Percentiles rank a stretch among this genome's conserved stretches.
These are phyloP conservation scores for Holothuria scabra DNA, from an alignment of 53 echinoderm and acorn worm species.

Conservation along the genomic window DNA sequence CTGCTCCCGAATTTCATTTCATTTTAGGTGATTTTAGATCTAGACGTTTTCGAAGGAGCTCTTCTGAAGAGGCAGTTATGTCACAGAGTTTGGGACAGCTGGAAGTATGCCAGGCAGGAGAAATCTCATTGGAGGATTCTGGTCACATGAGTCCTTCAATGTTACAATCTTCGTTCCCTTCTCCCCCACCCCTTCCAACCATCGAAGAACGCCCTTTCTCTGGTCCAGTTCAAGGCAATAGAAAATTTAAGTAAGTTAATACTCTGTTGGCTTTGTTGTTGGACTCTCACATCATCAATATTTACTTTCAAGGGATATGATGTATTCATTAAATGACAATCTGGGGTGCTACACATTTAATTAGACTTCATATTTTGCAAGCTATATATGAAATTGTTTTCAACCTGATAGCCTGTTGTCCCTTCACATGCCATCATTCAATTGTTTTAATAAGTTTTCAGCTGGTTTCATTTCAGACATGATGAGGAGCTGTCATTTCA, in stretches of 20 bases:
- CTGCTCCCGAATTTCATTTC: too few species aligned
- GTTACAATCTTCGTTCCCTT: constrained; percentile 48
- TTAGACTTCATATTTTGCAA: too few species aligned
- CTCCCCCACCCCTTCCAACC: constrained; percentile 70
- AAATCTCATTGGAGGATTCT: constrained; percentile 62
- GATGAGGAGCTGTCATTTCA: too few species aligned
- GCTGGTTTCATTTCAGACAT: too few species aligned
- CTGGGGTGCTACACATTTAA: too few species aligned
- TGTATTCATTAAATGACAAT: neutral
- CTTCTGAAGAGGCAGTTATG: constrained; percentile 62
- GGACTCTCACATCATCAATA: neutral
- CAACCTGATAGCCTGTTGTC: too few species aligned
- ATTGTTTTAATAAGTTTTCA: too few species aligned
- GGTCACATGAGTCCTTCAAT: constrained; percentile 66
- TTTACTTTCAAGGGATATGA: neutral
- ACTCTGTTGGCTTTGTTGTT: neutral
- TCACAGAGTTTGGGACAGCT: constrained; percentile 27
- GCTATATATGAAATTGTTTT: too few species aligned
- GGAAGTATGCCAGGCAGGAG: constrained; percentile 47
- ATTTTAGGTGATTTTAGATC: constrained; percentile 72
- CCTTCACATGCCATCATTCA: too few species aligned
- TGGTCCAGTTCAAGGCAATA: constrained; percentile 79
- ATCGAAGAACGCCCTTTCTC: constrained; percentile 83
- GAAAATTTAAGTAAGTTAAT: constrained; percentile 80
- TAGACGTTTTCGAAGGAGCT: constrained; percentile 65